These are phyloP conservation scores for Cyclina sinensis DNA, from an alignment of 1,140 invertebrate genomes.

Conservation along the genomic window DNA sequence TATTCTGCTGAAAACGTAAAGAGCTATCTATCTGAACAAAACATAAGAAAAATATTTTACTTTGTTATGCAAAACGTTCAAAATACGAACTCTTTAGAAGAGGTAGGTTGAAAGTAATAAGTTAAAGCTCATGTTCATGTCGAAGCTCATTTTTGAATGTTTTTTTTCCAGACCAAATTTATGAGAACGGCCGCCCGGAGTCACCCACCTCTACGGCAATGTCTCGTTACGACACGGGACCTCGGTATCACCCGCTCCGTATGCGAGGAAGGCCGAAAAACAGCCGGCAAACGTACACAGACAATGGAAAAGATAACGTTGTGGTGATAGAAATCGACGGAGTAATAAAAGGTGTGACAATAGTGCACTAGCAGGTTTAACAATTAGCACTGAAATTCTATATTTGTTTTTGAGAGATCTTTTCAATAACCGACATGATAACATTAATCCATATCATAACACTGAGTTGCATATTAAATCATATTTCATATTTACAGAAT, in stretches of 20 bases:
- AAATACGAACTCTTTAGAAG: too few relatives aligned
- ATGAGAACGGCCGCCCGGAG: constrained; percentile 46
- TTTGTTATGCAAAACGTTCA: too few relatives aligned
- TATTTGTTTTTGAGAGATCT: background rate
- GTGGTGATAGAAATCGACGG: constrained; percentile 75
- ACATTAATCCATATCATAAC: background rate
- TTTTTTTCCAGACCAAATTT: constrained; percentile 56
- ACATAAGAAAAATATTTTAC: too few relatives aligned
- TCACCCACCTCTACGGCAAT: constrained; percentile 60
- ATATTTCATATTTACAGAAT: constrained; percentile 81
- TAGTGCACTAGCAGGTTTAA: background rate
- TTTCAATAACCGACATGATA: background rate
- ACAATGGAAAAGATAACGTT: background rate
- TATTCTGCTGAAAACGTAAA: too few relatives aligned
- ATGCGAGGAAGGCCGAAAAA: constrained; percentile 1
- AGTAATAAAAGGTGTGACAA: constrained; percentile 24
- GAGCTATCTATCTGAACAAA: too few relatives aligned
- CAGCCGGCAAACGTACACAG: constrained; percentile 54
- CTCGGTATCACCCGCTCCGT: background rate
- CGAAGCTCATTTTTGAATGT: too few relatives aligned
- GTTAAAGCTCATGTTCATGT: too few relatives aligned
- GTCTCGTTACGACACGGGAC: constrained; percentile 46
- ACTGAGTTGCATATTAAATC: too few relatives aligned
- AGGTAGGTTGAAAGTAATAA: too few relatives aligned
- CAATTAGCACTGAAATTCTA: too few relatives aligned